These are phyloP conservation scores for Macroglossus sobrinus DNA, from an alignment of 2,113 vertebrate species.

Conservation along the genomic window DNA sequence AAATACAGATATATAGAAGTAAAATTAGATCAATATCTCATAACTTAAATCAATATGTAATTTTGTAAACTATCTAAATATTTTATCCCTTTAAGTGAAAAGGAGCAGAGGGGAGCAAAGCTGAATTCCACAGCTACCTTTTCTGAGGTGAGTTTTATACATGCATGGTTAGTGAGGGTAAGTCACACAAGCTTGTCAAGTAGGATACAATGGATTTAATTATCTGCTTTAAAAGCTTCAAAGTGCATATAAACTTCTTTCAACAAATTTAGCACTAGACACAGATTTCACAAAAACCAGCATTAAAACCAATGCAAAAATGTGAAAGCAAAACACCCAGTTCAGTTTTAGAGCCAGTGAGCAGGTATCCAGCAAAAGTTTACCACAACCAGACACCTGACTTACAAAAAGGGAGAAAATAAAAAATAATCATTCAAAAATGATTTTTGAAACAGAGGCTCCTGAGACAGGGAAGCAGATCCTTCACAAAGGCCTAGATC, in stretches of 20 bases:
- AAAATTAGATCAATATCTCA: not conserved
- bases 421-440: not conserved
- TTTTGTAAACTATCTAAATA: not conserved
- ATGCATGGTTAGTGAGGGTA: not conserved
- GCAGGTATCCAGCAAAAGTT: not conserved
- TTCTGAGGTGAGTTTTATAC: not conserved
- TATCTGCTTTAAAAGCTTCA: not conserved
- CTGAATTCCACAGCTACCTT: not conserved
- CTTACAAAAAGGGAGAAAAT: not conserved
- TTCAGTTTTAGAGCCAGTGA: not conserved
- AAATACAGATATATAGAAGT: not conserved
- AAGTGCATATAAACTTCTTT: not conserved
- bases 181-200: not conserved
- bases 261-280: not conserved
- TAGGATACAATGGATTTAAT: not conserved
- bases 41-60: not conserved
- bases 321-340: not conserved
- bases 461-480: not conserved
- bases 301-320: not conserved
- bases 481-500: not conserved
- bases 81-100: not conserved
- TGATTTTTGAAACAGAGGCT: not conserved
- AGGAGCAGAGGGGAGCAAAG: not conserved
- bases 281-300: not conserved
- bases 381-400: not conserved